Base-by-base conservation (phyloP, 2,797 vertebrate genomes). In the Chaenodraco wilsoni region DNA sequence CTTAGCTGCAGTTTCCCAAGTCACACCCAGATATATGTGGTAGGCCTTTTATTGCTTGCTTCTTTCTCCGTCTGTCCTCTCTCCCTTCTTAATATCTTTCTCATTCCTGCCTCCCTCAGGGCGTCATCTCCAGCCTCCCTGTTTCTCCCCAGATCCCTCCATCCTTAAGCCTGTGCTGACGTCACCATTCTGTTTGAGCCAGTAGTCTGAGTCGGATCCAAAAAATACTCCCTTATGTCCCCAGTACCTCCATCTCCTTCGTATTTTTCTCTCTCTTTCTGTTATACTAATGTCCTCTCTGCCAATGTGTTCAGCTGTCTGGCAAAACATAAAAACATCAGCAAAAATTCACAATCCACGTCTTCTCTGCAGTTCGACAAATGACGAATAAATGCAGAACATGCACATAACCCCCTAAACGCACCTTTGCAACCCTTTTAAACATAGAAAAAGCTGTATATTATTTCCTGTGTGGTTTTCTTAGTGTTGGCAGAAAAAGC, bases 1-100 rank as follows among this genome's bases (percentile, higher is more conserved):
- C 88, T 91, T 88, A 90, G 82, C 87, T 74, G 86, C 84, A 84
- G 86, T 88, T 93, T 89, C 84, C 56, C 19, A 83, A 90, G 87
- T 90, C 88, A 81, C 84, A 87, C 89, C 86, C 86, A 82, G 75
- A 91, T 88, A 84, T 84, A 79, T 89, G 86, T 84, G 84, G 85
- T 81, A 68, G 89, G 84, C 79, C 56, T 84, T 71, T 85, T 88
- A 90, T 88, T 86, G 81, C 87, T 76, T 58, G 46, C 75, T 76
- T 66, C 55, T 62, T 65, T 68, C 40, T 57, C 37, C 44, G 55
- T 71, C 51, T 69, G 51, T 85, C 68, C 76, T 65, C 69, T 73
- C 82, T 81, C 79, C 61, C 63, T 74, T 74, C 19, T 81, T 88
- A 88, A 86, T 91, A 87, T 89, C 84, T 79, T 82, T 82, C 84